Percentiles rank a stretch among this genome's conserved stretches.
Conservation (phyloP, 2,888 invertebrate genomes). For the Phragmatobia fuliginosa region DNA sequence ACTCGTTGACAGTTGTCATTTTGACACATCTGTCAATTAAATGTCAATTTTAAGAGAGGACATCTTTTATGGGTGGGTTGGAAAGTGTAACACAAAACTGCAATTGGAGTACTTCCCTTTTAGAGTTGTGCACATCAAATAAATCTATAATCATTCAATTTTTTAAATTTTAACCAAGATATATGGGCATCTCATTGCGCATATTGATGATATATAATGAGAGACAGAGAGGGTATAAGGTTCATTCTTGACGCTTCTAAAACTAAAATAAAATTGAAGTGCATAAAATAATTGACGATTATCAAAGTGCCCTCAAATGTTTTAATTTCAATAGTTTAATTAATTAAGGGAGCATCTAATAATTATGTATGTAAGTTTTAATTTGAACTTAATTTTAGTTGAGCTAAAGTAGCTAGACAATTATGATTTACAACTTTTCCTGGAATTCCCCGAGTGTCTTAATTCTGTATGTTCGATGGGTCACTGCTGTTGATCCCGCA, state of each 20-base stretch:
- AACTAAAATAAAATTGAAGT: neutral
- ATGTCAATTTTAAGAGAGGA: neutral
- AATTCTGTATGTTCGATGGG: no score
- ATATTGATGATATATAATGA: neutral
- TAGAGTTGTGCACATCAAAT: no score
- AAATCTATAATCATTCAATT: no score
- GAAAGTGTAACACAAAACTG: neutral
- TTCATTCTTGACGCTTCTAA: neutral
- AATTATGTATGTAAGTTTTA: neutral
- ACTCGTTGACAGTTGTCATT: neutral
- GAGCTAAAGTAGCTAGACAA: no score
- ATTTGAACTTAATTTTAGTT: no score
- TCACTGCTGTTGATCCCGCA: no score
- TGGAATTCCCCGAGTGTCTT: no score
- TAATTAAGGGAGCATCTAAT: neutral
- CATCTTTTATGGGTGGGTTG: neutral
- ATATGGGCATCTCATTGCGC: neutral
- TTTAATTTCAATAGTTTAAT: neutral
- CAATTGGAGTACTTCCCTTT: neutral
- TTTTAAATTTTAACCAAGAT: neutral
- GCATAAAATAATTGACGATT: neutral
- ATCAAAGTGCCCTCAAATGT: neutral
- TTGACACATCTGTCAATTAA: neutral
- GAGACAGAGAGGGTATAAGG: neutral
- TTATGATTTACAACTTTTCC: no score